Evolutionary conservation across 2,113 vertebrate species (phyloP).

Genomic region (Cardinalis cardinalis): DNA sequence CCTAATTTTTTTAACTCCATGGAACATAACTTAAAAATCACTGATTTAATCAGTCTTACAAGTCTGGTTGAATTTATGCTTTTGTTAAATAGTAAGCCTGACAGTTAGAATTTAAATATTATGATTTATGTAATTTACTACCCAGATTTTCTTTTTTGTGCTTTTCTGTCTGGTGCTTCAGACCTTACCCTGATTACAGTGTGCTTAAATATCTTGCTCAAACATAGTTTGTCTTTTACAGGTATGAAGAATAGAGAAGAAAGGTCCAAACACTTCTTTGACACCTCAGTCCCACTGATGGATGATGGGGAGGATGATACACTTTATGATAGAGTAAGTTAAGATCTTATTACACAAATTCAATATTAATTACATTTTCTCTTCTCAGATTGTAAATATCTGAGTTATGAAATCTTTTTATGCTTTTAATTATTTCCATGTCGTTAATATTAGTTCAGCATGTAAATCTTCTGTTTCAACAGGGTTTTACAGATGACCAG

Average conservation of each 20-base stretch:
- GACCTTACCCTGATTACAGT: neutral
- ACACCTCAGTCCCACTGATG: conserved; percentile 90
- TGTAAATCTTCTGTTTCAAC: neutral
- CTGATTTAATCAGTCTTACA: neutral
- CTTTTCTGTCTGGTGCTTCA: neutral
- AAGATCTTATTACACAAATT: neutral
- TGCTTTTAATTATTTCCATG: neutral
- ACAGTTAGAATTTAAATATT: neutral
- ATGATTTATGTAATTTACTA: neutral
- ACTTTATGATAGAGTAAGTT: conserved; percentile 86
- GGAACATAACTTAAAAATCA: neutral
- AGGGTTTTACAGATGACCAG: conserved; percentile 95
- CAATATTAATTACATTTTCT: neutral
- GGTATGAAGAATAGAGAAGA: conserved; percentile 98
- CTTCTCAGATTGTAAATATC: neutral
- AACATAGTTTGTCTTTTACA: conserved; percentile 42
- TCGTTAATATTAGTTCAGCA: neutral
- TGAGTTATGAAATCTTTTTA: neutral
- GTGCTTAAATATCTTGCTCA: neutral
- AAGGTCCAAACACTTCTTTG: conserved; percentile 95
- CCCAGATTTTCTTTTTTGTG: neutral
- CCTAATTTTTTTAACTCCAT: neutral
- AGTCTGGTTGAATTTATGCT: neutral
- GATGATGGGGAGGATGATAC: conserved; percentile 90
- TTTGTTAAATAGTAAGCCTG: neutral